A percentile compares a stretch with the other conserved stretches of the same genome.
Conservation (phyloP, 1,140 invertebrate genomes). For the Philopotamus ludificatus region DNA sequence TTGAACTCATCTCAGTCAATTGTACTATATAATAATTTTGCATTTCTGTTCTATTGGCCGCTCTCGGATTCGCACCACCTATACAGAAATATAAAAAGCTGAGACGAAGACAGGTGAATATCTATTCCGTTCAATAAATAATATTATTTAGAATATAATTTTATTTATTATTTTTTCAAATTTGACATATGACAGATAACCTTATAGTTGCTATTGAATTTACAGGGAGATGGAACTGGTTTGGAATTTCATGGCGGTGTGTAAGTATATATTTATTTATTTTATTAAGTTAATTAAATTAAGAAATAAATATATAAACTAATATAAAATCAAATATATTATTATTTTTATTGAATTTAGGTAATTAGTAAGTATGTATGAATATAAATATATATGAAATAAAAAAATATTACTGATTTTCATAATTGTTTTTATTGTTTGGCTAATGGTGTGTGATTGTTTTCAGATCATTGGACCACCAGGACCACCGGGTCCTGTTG, state of each 20-base stretch:
- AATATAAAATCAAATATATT: neutral
- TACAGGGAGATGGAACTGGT: conserved; percentile 76
- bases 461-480: conserved; percentile 66
- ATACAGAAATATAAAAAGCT: conserved; percentile 87
- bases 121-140: conserved; percentile 47
- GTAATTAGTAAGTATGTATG: neutral
- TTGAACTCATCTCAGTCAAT: neutral
- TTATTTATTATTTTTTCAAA: too few species aligned
- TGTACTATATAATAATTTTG: too few species aligned
- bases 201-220: conserved; percentile 60
- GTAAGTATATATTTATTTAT: conserved; percentile 50
- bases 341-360: too few species aligned
- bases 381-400: neutral
- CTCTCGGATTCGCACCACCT: conserved; percentile 46
- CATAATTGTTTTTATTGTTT: neutral
- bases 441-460: neutral
- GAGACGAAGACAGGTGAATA: conserved; percentile 79
- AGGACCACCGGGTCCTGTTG: conserved; percentile 77
- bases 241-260: conserved; percentile 67
- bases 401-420: neutral
- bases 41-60: conserved; percentile 43
- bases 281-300: neutral
- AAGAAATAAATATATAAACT: neutral
- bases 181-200: conserved; percentile 32
- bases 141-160: too few species aligned